phyloP scores from a whole-genome alignment of 2,888 invertebrate genomes.

The Uropetala carovei region DNA sequence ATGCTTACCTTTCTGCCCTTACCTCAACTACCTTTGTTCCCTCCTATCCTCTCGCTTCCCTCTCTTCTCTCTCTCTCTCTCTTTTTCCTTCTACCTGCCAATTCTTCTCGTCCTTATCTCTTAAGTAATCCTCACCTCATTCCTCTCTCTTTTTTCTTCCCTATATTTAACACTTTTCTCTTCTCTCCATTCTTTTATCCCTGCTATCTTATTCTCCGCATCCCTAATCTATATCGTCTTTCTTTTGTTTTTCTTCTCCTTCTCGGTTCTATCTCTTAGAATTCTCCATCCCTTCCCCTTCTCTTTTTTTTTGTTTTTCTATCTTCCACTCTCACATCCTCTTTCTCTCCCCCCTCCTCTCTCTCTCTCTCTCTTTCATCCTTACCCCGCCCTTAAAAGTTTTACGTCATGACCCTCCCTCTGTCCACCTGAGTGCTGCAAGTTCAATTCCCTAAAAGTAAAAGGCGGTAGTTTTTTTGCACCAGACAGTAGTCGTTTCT shows the following conservation, averaged over 20 bases:
- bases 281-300: neutral
- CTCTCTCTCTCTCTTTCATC: neutral
- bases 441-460: neutral
- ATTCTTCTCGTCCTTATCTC: neutral
- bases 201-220: too few relatives aligned
- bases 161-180: neutral
- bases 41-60: neutral
- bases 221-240: neutral
- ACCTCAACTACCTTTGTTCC: too few relatives aligned
- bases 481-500: too few relatives aligned
- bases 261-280: neutral
- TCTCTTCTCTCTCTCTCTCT: neutral
- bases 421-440: constrained; percentile 5
- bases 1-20: neutral
- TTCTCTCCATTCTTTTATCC: too few relatives aligned
- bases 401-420: neutral
- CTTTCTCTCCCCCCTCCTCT: neutral
- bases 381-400: neutral
- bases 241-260: neutral
- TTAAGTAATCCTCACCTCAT: neutral
- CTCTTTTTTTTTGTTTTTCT: neutral
- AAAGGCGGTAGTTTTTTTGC: too few relatives aligned
- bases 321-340: neutral
- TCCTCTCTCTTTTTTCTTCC: neutral
- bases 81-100: neutral